Percentiles rank a stretch among this genome's conserved stretches.
Evolutionary conservation across 30 jellyfish, hydroid and myxozoan species (phyloP).

Genomic region (Sanderia malayensis): DNA sequence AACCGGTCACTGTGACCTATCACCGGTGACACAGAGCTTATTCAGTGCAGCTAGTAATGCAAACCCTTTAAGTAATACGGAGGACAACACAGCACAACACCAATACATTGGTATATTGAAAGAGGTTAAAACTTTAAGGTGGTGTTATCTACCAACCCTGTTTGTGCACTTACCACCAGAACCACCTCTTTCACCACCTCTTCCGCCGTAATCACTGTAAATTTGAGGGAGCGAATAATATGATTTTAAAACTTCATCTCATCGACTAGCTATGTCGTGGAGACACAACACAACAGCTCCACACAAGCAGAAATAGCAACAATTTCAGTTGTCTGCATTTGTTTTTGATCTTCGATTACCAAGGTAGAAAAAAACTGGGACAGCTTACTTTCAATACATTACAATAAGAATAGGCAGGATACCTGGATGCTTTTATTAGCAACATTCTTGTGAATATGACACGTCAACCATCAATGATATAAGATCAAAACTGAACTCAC

Average conservation of each 20-base stretch:
- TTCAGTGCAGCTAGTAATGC: conserved; percentile 39
- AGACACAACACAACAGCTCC: no score
- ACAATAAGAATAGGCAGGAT: no score
- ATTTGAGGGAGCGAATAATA: conserved; percentile 57
- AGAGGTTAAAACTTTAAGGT: conserved; percentile 34
- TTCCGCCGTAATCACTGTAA: conserved; percentile 96
- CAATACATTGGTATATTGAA: conserved; percentile 6
- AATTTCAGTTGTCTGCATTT: no score
- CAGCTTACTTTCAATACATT: no score
- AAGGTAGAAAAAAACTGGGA: no score
- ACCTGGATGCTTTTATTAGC: no score
- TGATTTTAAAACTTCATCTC: conserved; percentile 10
- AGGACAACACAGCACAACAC: conserved; percentile 25
- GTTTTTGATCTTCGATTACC: no score
- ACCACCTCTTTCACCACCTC: conserved; percentile 99
- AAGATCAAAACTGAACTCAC: conserved; percentile 30
- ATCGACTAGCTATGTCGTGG: background rate
- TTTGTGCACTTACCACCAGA: conserved; percentile 93
- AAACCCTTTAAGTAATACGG: conserved; percentile 56
- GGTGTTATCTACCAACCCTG: conserved; percentile 68
- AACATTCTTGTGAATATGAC: no score
- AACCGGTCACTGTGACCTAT: background rate
- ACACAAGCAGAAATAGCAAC: no score
- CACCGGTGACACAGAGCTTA: no score
- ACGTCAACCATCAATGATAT: conserved; percentile 2